Evolutionary conservation across 1,140 invertebrate species (phyloP).

Genomic region (Sinella curviseta): DNA sequence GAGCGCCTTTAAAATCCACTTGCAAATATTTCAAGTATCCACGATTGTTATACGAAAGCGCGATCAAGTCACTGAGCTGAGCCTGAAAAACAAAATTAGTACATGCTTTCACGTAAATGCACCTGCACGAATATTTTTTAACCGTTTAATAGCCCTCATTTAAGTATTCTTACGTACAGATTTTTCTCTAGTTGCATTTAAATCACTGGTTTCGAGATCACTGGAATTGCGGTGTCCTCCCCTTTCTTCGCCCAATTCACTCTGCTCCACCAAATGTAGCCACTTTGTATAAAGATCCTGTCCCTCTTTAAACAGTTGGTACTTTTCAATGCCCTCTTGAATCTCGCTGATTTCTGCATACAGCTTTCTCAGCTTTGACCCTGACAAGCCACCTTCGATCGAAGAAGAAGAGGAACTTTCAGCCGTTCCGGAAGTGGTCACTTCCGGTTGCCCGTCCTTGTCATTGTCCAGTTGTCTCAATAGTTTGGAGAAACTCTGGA

Average conservation of each 20-base stretch:
- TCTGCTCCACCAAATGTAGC: neutral
- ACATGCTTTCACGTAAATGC: neutral
- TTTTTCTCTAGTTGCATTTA: neutral
- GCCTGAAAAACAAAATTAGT: neutral
- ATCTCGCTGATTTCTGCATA: neutral
- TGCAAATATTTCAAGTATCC: slow-evolving; percentile 54
- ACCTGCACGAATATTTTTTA: neutral
- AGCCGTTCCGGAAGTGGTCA: too few species aligned
- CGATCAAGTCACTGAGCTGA: slow-evolving; percentile 37
- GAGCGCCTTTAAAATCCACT: slow-evolving; percentile 55
- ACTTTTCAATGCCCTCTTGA: neutral
- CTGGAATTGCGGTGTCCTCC: neutral
- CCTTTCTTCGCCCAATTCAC: too few species aligned
- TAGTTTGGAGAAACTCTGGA: neutral
- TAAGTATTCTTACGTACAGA: too few species aligned
- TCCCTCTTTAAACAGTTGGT: neutral
- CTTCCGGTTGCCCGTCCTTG: neutral
- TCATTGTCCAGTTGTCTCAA: neutral
- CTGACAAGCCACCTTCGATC: neutral
- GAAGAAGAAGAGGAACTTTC: too few species aligned
- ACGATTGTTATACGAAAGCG: slow-evolving; percentile 55
- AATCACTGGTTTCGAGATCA: neutral
- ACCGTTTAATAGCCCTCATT: neutral
- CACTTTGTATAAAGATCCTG: slow-evolving; percentile 3
- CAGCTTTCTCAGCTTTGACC: neutral